Percentiles rank a stretch among this genome's conserved stretches.
phyloP scores from a whole-genome alignment of 2,888 invertebrate genomes.

The Mycogona germanica region DNA sequence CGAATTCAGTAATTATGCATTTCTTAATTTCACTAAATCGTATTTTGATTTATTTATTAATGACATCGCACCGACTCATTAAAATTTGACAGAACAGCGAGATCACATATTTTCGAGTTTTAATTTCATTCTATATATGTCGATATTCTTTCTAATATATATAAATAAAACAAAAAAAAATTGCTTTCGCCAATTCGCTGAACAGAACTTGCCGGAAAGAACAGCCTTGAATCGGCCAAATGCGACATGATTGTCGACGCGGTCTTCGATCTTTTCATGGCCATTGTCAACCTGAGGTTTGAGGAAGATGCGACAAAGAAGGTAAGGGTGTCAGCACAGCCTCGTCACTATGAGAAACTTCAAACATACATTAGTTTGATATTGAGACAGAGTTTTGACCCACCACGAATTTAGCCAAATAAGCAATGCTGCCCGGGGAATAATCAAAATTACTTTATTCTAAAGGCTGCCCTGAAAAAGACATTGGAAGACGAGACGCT shows the following conservation, averaged over 20 bases:
- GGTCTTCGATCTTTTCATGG: constrained; percentile 21
- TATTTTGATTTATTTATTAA: no score
- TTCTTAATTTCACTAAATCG: no score
- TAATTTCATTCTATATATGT: no score
- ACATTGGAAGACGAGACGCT: constrained; percentile 43
- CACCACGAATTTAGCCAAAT: no score
- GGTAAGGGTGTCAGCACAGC: background rate
- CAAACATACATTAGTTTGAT: background rate
- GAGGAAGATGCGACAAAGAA: constrained; percentile 14
- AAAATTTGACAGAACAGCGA: no score
- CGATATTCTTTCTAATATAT: background rate
- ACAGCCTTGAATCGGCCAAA: constrained; percentile 43
- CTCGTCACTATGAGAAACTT: background rate
- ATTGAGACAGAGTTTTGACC: no score
- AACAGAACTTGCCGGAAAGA: constrained; percentile 39
- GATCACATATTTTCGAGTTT: no score
- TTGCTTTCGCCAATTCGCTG: background rate
- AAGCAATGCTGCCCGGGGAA: no score
- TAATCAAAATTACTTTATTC: no score
- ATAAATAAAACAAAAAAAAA: background rate
- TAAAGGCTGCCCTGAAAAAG: constrained; percentile 40
- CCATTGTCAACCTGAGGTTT: background rate
- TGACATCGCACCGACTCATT: no score
- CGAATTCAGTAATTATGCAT: constrained; percentile 32
- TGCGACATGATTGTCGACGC: constrained; percentile 43